Conservation (phyloP, 2,113 vertebrate species). For the Phalacrocorax aristotelis region DNA sequence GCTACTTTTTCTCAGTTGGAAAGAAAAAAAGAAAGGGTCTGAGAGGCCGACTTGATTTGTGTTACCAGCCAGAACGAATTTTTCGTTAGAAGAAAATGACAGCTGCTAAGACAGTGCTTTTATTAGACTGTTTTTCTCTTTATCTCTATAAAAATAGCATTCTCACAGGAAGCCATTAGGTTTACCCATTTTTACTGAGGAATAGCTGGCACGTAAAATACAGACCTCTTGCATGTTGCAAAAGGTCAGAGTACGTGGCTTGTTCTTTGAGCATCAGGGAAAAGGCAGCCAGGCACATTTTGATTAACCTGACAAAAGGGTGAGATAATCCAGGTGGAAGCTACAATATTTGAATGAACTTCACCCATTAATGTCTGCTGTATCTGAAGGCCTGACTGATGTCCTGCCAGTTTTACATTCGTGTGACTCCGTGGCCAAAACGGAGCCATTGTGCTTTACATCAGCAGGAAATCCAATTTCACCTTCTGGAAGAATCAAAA, state of each 20-base stretch:
- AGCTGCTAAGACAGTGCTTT: not conserved
- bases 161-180: not conserved
- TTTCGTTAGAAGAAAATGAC: not conserved
- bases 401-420: not conserved
- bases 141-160: not conserved
- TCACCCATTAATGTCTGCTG: not conserved
- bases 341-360: not conserved
- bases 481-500: not conserved
- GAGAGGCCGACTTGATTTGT: not conserved
- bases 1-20: not conserved
- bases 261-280: not conserved
- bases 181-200: not conserved
- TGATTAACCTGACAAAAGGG: not conserved
- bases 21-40: not conserved
- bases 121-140: not conserved
- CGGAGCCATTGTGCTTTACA: not conserved
- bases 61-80: not conserved
- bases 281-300: not conserved
- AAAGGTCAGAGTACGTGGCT: not conserved
- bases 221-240: not conserved
- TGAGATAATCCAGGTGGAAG: not conserved
- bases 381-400: not conserved
- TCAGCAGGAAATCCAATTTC: not conserved
- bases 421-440: accelerated
- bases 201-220: not conserved